A percentile compares a stretch with the other conserved stretches of the same genome.
phyloP scores from a whole-genome alignment of 2,797 vertebrate genomes.

The Oreortyx pictus region DNA sequence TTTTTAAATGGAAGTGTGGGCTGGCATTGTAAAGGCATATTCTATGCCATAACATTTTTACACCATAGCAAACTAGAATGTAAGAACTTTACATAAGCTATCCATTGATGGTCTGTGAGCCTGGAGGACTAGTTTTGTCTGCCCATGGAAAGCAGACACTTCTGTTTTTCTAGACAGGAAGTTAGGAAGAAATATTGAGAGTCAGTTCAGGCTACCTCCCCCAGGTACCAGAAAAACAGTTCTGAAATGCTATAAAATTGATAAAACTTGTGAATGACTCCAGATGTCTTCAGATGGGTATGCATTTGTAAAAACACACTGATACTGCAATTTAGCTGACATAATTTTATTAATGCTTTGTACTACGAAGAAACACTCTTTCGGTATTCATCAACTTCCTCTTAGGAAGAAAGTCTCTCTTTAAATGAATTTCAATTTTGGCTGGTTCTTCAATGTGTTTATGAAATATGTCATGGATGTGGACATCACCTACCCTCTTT shows the following conservation, averaged over 20 bases:
- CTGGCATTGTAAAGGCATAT: background rate
- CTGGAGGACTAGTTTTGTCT: background rate
- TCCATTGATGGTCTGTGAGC: background rate
- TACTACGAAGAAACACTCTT: background rate
- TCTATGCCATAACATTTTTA: background rate
- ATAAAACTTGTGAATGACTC: background rate
- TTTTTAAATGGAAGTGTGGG: background rate
- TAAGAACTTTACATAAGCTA: background rate
- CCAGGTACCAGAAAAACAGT: background rate
- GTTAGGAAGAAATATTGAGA: background rate
- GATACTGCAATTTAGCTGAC: background rate
- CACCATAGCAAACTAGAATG: background rate
- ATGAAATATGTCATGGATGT: background rate
- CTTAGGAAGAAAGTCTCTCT: background rate
- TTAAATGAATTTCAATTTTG: background rate
- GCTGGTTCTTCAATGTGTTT: background rate
- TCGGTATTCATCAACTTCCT: background rate
- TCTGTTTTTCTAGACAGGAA: fast-evolving
- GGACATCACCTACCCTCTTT: background rate
- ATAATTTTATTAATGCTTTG: background rate
- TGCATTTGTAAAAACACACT: background rate
- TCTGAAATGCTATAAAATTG: background rate
- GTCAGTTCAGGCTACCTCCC: background rate
- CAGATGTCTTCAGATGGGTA: background rate
- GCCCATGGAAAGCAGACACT: background rate